Percentiles rank a stretch among this genome's conserved stretches.
Conservation (phyloP, 2,113 vertebrate species). For the Dermatemys mawii region DNA sequence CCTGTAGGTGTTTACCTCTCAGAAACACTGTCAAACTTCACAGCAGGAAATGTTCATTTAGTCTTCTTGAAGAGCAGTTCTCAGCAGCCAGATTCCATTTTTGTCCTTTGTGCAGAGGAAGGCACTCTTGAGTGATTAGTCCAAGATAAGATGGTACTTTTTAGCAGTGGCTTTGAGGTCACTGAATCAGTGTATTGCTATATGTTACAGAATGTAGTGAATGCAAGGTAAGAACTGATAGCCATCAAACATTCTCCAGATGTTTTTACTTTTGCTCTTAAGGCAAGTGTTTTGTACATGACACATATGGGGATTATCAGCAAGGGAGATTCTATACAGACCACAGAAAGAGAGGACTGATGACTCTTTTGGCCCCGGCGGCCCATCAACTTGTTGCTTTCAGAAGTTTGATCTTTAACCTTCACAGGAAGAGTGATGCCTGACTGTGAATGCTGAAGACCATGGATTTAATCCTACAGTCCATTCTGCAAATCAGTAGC, state of each 20-base stretch:
- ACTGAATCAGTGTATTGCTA: background rate
- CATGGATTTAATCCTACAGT: background rate
- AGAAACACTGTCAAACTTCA: background rate
- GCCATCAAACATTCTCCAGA: background rate
- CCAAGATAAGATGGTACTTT: background rate
- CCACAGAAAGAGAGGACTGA: background rate
- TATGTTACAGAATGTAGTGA: background rate
- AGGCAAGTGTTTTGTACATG: background rate
- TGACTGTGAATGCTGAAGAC: background rate
- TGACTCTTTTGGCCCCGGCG: background rate
- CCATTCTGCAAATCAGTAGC: fast-evolving
- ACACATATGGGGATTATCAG: background rate
- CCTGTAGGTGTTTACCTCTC: background rate
- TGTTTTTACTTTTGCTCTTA: background rate
- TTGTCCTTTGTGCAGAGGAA: background rate
- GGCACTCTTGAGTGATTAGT: background rate
- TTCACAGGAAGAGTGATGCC: background rate
- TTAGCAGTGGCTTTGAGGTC: background rate
- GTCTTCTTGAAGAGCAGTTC: conserved; percentile 45
- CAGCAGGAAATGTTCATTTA: conserved; percentile 16
- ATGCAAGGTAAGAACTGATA: background rate
- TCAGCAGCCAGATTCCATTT: conserved; percentile 22
- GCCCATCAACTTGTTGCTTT: background rate
- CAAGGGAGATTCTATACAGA: fast-evolving
- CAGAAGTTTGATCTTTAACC: background rate